Percentiles rank a stretch among this genome's conserved stretches.
Evolutionary conservation across 1,140 invertebrate genomes (phyloP).

Genomic region (Zaprionus ghesquierei): DNA sequence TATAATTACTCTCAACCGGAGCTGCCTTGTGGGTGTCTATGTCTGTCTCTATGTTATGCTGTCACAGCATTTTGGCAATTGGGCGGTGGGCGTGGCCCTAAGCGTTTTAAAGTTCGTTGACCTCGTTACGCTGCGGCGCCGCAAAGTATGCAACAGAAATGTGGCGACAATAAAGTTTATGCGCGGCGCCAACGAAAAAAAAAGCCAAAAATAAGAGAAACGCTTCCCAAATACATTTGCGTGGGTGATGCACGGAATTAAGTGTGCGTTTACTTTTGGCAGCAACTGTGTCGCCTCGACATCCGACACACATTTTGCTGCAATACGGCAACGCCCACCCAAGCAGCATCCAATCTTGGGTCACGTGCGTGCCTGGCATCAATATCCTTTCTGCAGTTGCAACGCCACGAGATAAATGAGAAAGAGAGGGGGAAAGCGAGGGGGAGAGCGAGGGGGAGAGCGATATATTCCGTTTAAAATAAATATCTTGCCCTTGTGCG

Average conservation of each 20-base stretch:
- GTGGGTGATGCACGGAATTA: conserved; percentile 6
- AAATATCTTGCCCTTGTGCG: conserved; percentile 66
- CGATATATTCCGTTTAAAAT: conserved; percentile 14
- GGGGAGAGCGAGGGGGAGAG: not conserved
- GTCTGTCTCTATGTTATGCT: too few species aligned
- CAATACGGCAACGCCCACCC: conserved; percentile 29
- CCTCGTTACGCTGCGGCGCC: conserved; percentile 52
- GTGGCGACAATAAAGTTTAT: conserved; percentile 80
- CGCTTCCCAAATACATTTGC: conserved; percentile 3
- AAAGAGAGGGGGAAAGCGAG: not conserved
- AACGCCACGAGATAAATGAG: not conserved
- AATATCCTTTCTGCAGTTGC: conserved; percentile 44
- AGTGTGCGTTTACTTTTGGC: conserved; percentile 24
- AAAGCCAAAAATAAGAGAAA: conserved; percentile 12
- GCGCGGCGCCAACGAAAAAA: conserved; percentile 48
- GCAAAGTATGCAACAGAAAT: conserved; percentile 69
- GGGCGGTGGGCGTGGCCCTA: conserved; percentile 27
- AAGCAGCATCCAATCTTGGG: conserved; percentile 18
- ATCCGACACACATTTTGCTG: conserved; percentile 36
- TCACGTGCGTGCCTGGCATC: conserved; percentile 65
- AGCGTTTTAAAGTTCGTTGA: conserved; percentile 76
- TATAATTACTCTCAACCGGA: conserved; percentile 25
- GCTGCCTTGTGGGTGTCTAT: conserved; percentile 27
- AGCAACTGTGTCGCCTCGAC: conserved; percentile 7
- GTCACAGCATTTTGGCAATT: conserved; percentile 4